Conservation (phyloP, 2,797 vertebrate species). For the Myioborus melanocephalus region DNA sequence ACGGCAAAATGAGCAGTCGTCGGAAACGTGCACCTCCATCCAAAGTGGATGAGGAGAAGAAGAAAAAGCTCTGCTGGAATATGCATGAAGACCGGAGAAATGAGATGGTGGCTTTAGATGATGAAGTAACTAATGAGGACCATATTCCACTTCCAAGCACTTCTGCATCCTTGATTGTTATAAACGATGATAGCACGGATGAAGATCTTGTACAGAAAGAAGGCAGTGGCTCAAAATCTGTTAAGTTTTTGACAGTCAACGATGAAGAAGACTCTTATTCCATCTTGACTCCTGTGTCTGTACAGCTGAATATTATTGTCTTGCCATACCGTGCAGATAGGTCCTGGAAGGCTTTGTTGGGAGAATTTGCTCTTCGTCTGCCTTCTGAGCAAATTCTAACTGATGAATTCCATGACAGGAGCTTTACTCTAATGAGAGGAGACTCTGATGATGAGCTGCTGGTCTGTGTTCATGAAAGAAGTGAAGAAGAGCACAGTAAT, state of each 20-base stretch:
- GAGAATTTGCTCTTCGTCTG: conserved; percentile 82
- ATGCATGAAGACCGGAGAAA: conserved; percentile 90
- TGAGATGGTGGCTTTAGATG: conserved; percentile 45
- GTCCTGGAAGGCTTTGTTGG: conserved; percentile 86
- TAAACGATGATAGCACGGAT: conserved; percentile 54
- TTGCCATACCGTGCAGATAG: conserved; percentile 61
- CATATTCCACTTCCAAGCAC: conserved; percentile 49
- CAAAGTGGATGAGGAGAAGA: conserved; percentile 86
- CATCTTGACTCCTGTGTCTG: conserved; percentile 48
- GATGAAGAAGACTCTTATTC: conserved; percentile 70
- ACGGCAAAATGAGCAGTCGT: conserved; percentile 85
- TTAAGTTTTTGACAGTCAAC: background rate
- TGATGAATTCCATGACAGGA: conserved; percentile 63
- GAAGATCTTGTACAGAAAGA: conserved; percentile 35
- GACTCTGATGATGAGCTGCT: conserved; percentile 74
- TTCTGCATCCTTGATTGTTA: conserved; percentile 32
- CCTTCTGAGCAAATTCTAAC: conserved; percentile 62
- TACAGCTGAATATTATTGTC: conserved; percentile 78
- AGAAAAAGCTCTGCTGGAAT: conserved; percentile 88
- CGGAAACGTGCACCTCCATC: conserved; percentile 88
- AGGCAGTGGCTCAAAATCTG: conserved; percentile 9
- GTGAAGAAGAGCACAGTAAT: conserved; percentile 58
- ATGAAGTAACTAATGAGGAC: conserved; percentile 36
- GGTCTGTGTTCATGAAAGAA: conserved; percentile 74
- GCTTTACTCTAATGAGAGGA: conserved; percentile 79